A percentile compares a stretch with the other conserved stretches of the same genome.
These are phyloP conservation scores for Anarrhichthys ocellatus DNA, from an alignment of 2,113 vertebrate genomes.

Conservation along the genomic window DNA sequence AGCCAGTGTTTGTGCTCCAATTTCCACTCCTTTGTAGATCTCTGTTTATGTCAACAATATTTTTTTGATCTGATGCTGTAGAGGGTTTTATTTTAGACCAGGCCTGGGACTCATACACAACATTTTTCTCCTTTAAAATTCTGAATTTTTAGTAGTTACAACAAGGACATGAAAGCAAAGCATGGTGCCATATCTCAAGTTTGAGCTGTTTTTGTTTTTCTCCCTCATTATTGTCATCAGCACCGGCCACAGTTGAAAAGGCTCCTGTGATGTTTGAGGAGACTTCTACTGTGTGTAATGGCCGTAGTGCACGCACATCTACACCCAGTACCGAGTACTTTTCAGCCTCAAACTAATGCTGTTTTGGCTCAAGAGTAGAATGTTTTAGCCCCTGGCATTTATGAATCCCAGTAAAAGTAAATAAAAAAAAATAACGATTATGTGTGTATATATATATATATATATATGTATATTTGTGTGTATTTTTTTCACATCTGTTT, in stretches of 20 bases:
- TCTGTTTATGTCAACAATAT: slow-evolving; percentile 10
- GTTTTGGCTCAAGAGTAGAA: slow-evolving; percentile 30
- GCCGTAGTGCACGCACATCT: background rate
- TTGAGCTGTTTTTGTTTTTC: background rate
- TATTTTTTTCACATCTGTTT: slow-evolving; percentile 13
- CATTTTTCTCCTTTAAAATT: slow-evolving; percentile 18
- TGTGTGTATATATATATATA: background rate
- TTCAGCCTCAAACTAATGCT: slow-evolving; percentile 21
- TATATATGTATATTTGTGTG: too few relatives aligned
- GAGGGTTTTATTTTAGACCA: slow-evolving; percentile 34
- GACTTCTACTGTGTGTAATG: background rate
- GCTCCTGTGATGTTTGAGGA: background rate
- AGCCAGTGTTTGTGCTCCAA: background rate
- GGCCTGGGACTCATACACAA: slow-evolving; percentile 22
- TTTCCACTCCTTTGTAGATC: slow-evolving; percentile 26
- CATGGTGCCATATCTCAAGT: background rate
- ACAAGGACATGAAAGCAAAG: slow-evolving; percentile 29
- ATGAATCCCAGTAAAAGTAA: too few relatives aligned
- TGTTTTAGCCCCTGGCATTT: slow-evolving; percentile 32
- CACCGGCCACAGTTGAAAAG: background rate
- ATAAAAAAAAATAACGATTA: background rate
- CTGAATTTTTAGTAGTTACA: slow-evolving; percentile 18
- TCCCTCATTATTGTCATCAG: slow-evolving; percentile 7
- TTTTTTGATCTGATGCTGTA: background rate
- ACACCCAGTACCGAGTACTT: background rate